Conservation (phyloP, 2,888 invertebrate genomes). For the Sycophila texana region DNA sequence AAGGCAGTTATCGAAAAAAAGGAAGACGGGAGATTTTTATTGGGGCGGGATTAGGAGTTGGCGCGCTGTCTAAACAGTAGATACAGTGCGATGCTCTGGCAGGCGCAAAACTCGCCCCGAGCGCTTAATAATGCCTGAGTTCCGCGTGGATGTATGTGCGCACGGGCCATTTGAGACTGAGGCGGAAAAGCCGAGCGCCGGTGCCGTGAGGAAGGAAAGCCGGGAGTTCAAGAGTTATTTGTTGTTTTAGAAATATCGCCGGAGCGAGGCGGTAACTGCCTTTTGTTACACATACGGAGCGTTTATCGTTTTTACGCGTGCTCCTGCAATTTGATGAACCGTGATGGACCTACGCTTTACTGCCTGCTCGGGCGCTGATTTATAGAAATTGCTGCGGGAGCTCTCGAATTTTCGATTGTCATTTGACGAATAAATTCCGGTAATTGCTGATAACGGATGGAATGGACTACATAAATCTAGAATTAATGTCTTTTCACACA, state of each 20-base stretch:
- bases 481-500: too few species aligned
- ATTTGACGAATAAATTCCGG: background rate
- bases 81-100: constrained; percentile 19
- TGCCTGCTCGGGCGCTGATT: constrained; percentile 2
- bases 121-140: constrained; percentile 39
- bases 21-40: constrained; percentile 34
- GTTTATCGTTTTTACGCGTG: constrained; percentile 36
- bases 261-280: background rate
- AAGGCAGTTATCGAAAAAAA: constrained; percentile 25
- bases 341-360: constrained; percentile 1
- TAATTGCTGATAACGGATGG: background rate
- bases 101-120: background rate
- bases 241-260: constrained; percentile 9
- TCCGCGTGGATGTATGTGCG: background rate
- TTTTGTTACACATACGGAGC: background rate
- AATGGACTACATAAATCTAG: too few species aligned
- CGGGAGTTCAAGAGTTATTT: constrained; percentile 30
- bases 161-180: constrained; percentile 7
- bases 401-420: background rate
- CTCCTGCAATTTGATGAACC: constrained; percentile 10
- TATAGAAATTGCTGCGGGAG: constrained; percentile 5
- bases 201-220: background rate
- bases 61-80: constrained; percentile 40
- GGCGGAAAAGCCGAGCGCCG: background rate
- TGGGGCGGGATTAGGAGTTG: background rate